These are phyloP conservation scores for Rhorus exstirpatorius DNA, from an alignment of 2,888 invertebrate genomes.

Conservation along the genomic window DNA sequence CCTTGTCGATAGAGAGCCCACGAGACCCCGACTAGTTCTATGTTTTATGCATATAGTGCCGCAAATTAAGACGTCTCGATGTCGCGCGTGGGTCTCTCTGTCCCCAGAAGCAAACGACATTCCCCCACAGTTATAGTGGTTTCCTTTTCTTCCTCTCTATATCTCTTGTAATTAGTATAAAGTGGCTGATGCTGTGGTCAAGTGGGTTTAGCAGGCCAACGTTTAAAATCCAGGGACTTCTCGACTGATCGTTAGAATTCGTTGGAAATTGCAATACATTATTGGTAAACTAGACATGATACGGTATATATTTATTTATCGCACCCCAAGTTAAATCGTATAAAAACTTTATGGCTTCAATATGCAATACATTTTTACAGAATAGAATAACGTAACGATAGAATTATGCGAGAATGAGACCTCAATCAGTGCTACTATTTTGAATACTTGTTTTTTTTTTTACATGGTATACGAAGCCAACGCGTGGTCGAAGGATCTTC, in stretches of 20 bases:
- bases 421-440: no score
- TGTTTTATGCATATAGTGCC: slow-evolving; percentile 67
- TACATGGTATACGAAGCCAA: not conserved
- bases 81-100: slow-evolving; percentile 65
- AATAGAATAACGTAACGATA: not conserved
- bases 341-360: no score
- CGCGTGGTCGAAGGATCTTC: not conserved
- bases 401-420: not conserved
- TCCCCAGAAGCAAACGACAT: slow-evolving; percentile 40
- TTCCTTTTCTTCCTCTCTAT: slow-evolving; percentile 33
- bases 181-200: slow-evolving; percentile 16
- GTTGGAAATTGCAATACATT: not conserved
- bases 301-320: not conserved
- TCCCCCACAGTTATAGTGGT: slow-evolving; percentile 1
- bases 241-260: slow-evolving; percentile 1
- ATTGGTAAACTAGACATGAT: not conserved
- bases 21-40: slow-evolving; percentile 58
- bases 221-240: not conserved
- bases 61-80: slow-evolving; percentile 69
- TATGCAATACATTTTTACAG: not conserved
- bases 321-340: not conserved
- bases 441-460: no score
- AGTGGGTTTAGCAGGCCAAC: slow-evolving; percentile 1
- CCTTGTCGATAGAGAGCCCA: slow-evolving; percentile 55
- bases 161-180: slow-evolving; percentile 20